Percentiles rank a stretch among this genome's conserved stretches.
phyloP scores from a whole-genome alignment of 23 tunicate species.

The Clavelina lepadiformis region DNA sequence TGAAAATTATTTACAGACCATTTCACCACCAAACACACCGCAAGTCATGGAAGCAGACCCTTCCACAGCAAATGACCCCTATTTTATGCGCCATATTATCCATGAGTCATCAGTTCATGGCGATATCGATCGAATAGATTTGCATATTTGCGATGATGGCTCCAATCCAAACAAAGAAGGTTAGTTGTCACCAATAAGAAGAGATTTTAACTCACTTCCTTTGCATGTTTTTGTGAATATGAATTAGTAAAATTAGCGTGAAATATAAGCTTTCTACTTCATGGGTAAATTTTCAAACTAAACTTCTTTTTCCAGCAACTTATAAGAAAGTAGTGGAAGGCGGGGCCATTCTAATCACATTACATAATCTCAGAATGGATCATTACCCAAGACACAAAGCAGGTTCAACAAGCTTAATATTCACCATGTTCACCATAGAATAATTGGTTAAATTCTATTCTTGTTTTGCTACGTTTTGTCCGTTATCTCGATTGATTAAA shows the following conservation, averaged over 20 bases:
- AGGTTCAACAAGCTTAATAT: conserved; percentile 33
- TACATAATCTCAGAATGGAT: conserved; percentile 52
- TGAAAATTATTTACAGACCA: conserved; percentile 1
- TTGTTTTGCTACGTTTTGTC: not conserved
- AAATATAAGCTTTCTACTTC: not conserved
- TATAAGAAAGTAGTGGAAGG: conserved; percentile 62
- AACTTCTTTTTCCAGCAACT: conserved; percentile 20
- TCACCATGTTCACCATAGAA: too few species aligned
- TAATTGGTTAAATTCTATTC: too few species aligned
- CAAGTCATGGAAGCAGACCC: conserved; percentile 5
- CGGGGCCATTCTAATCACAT: conserved; percentile 65
- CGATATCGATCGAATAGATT: conserved; percentile 63
- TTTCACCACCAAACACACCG: conserved; percentile 11
- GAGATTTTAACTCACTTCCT: too few species aligned
- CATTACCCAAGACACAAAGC: conserved; percentile 88
- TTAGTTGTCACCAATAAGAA: too few species aligned
- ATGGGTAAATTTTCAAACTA: not conserved
- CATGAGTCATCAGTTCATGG: conserved; percentile 80
- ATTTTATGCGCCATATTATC: conserved; percentile 40
- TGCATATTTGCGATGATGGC: conserved; percentile 89
- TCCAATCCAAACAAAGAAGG: conserved; percentile 39
- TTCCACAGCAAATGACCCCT: conserved; percentile 26
- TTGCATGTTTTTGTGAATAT: too few species aligned
- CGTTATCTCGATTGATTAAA: not conserved
- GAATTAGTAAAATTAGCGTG: too few species aligned